Evolutionary conservation across 2,888 invertebrate genomes (phyloP).

Genomic region (Anoplius nigerrimus): DNA sequence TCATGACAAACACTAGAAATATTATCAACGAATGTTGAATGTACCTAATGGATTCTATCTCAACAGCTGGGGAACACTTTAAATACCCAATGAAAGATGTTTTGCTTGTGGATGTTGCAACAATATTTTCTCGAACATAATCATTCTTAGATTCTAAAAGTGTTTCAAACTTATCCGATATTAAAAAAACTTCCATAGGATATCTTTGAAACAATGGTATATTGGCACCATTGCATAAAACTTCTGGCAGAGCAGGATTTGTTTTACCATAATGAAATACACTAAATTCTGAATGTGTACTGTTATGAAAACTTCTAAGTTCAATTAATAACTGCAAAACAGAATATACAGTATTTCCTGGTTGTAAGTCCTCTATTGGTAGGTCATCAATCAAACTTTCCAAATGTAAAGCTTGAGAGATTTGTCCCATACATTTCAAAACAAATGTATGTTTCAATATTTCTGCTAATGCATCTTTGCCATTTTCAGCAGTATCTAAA

Average conservation of each 20-base stretch:
- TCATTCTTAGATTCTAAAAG: constrained; percentile 50
- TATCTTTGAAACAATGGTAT: constrained; percentile 64
- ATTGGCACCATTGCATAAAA: constrained; percentile 31
- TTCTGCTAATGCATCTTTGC: constrained; percentile 64
- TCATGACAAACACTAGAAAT: background rate
- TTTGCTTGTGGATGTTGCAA: constrained; percentile 45
- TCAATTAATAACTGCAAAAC: constrained; percentile 60
- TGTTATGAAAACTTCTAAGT: constrained; percentile 56
- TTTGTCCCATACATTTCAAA: constrained; percentile 53
- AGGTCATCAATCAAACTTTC: constrained; percentile 59
- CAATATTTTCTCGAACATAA: constrained; percentile 32
- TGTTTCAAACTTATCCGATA: constrained; percentile 65
- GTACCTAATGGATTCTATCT: constrained; percentile 50
- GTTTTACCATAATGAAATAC: constrained; percentile 63
- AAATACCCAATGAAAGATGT: constrained; percentile 50
- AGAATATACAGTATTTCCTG: constrained; percentile 47
- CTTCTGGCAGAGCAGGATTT: constrained; percentile 62
- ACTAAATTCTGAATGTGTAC: constrained; percentile 48
- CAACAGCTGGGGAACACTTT: constrained; percentile 40
- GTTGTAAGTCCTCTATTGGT: constrained; percentile 30
- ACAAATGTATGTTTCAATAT: constrained; percentile 66
- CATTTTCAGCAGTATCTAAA: constrained; percentile 27
- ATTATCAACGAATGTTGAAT: constrained; percentile 16
- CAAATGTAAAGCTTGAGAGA: constrained; percentile 58
- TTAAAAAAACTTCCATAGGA: constrained; percentile 62